These are phyloP conservation scores for Cheilosia vernalis DNA, from an alignment of 2,888 invertebrate species.

Conservation along the genomic window DNA sequence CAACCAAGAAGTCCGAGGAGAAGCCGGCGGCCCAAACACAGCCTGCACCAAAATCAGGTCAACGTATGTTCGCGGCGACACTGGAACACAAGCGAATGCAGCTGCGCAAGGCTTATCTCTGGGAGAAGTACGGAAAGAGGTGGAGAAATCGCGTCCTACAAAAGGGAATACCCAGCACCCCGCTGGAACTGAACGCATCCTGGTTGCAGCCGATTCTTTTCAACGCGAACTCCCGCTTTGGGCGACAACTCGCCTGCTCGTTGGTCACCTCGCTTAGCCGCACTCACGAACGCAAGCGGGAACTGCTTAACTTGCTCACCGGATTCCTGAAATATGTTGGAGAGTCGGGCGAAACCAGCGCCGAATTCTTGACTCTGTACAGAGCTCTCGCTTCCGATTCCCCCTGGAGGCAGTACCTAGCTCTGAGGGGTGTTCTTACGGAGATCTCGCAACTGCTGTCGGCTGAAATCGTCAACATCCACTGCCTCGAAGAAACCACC, in stretches of 20 bases:
- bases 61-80: slow-evolving; percentile 67
- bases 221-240: slow-evolving; percentile 94
- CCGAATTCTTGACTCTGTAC: slow-evolving; percentile 94
- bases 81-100: slow-evolving; percentile 81
- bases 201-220: slow-evolving; percentile 97
- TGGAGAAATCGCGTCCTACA: slow-evolving; percentile 85
- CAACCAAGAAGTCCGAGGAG: slow-evolving; percentile 76
- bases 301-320: slow-evolving; percentile 93
- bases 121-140: slow-evolving; percentile 89
- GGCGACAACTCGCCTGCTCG: slow-evolving; percentile 94
- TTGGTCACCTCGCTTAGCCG: slow-evolving; percentile 93
- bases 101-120: slow-evolving; percentile 85
- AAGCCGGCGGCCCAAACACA: slow-evolving; percentile 30
- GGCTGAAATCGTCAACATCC: slow-evolving; percentile 94
- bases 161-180: slow-evolving; percentile 81
- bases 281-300: slow-evolving; percentile 87
- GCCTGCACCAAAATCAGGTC: slow-evolving; percentile 35
- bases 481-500: slow-evolving; percentile 95
- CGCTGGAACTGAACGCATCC: slow-evolving; percentile 85
- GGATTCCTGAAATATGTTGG: slow-evolving; percentile 94
- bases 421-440: slow-evolving; percentile 92
- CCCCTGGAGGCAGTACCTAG: slow-evolving; percentile 97
- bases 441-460: slow-evolving; percentile 94
- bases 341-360: slow-evolving; percentile 94
- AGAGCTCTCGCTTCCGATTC: slow-evolving; percentile 92